These are phyloP conservation scores for Apis dorsata DNA, from an alignment of 1,140 invertebrate genomes.

Conservation along the genomic window DNA sequence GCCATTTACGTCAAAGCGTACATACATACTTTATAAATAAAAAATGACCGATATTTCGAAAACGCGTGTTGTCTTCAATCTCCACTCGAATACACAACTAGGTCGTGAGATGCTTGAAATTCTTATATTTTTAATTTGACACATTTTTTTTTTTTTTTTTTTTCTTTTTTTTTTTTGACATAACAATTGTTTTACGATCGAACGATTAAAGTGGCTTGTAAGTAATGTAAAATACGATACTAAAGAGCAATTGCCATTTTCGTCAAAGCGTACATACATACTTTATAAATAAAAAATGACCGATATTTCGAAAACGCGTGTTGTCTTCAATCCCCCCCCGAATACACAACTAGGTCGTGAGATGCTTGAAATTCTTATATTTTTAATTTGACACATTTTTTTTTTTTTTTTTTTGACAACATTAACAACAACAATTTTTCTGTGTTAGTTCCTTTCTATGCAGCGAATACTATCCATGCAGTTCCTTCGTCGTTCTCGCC, in stretches of 20 bases:
- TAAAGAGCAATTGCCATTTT: slow-evolving; percentile 22
- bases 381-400: slow-evolving; percentile 77
- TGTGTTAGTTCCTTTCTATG: slow-evolving; percentile 60
- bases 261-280: slow-evolving; percentile 39
- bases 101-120: slow-evolving; percentile 72
- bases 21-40: slow-evolving; percentile 50
- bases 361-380: slow-evolving; percentile 76
- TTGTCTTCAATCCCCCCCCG: neutral
- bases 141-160: slow-evolving; percentile 63
- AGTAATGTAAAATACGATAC: slow-evolving; percentile 74
- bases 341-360: slow-evolving; percentile 33
- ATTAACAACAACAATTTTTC: slow-evolving; percentile 74
- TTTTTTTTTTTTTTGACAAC: slow-evolving; percentile 63
- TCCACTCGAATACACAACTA: neutral
- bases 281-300: slow-evolving; percentile 54
- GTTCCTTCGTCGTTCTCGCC: slow-evolving; percentile 44
- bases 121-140: slow-evolving; percentile 78
- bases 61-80: neutral
- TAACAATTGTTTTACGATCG: slow-evolving; percentile 68
- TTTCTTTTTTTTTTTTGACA: slow-evolving; percentile 64
- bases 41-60: slow-evolving; percentile 39
- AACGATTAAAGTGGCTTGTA: slow-evolving; percentile 64
- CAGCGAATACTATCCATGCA: slow-evolving; percentile 43
- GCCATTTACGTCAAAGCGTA: slow-evolving; percentile 25
- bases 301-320: slow-evolving; percentile 16